Conservation (phyloP, 2,797 vertebrate genomes). For the Characodon lateralis region DNA sequence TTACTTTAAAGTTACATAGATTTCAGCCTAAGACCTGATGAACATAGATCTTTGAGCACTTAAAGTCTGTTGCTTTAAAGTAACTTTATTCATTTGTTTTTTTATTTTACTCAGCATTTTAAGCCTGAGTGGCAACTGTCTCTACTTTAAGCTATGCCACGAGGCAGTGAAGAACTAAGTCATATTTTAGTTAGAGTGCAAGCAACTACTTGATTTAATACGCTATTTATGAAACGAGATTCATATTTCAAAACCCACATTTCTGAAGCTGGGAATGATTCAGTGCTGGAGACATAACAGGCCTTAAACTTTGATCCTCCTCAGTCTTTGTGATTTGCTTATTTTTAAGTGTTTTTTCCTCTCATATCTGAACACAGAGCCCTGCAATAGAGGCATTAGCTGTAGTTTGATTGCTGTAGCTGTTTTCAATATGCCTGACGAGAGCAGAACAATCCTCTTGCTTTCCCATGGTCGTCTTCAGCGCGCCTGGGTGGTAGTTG, state of each 20-base stretch:
- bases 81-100: constrained; percentile 35
- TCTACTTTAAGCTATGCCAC: constrained; percentile 60
- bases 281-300: constrained; percentile 36
- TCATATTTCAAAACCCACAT: constrained; percentile 70
- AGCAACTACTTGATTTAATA: constrained; percentile 71
- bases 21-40: constrained; percentile 51
- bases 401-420: constrained; percentile 58
- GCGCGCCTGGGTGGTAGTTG: constrained; percentile 64
- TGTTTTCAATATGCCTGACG: constrained; percentile 43
- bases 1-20: constrained; percentile 1
- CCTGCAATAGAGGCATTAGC: constrained; percentile 62
- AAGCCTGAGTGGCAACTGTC: constrained; percentile 56
- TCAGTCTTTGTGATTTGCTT: constrained; percentile 66
- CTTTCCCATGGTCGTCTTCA: constrained; percentile 52
- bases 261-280: constrained; percentile 70
- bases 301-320: constrained; percentile 72
- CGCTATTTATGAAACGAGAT: constrained; percentile 63
- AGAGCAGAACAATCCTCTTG: constrained; percentile 25
- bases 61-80: constrained; percentile 29
- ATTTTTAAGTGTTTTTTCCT: constrained; percentile 20
- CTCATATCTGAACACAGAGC: constrained; percentile 48
- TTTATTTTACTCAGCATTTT: constrained; percentile 35
- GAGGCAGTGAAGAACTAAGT: constrained; percentile 52
- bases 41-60: constrained; percentile 34
- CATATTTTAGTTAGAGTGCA: constrained; percentile 58